Base-by-base conservation (phyloP, 2,797 vertebrate species). In the Cuculus canorus region DNA sequence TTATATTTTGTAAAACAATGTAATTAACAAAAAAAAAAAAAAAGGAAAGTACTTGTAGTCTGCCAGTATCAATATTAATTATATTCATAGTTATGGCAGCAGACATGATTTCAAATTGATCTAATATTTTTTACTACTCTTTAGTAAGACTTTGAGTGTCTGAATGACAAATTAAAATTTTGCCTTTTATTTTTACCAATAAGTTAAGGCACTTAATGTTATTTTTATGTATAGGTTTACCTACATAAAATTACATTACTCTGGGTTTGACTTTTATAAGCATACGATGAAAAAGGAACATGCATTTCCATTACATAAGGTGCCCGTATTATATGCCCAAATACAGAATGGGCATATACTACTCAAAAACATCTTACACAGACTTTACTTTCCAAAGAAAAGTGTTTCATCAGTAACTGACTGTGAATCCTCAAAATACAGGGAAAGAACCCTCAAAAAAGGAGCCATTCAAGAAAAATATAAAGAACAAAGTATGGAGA, bases 181-280 rank as follows among this genome's bases (percentile, higher is more conserved):
- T 39, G 8, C 4, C 30, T 61, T 54, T 30, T 2, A 10, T 37
- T 60, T 69, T 84, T 53, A 54, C 56, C 30, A 18, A 2, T 53
- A 69, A 76, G 18, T 33, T 39, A 69, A 88, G 76, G 45, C 7
- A 35, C 32, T 91, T 82, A 54, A 56, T 47, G 12, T 25, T 64
- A 39, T 43, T 68, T 89, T 81, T 68, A 16, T 17, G 52, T n/a
- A 41, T 5, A n/a, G 32, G 11, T 47, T 81, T 88, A 37, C 25
- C 52, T 50, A 66, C 76, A 71, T 52, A 71, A 43, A 68, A 69
- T 72, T 37, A 54, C 72, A 43, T 57, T 69, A 78, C 22, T 91
- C 84, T n/a, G 27, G n/a, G 65, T 88, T 94, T 95, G 82, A 89
- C 82, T 94, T 54, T 93, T 79, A 70, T 68, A 94, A 95, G 60